These are phyloP conservation scores for Neodiprion virginianus DNA, from an alignment of 1,140 invertebrate species.

Conservation along the genomic window DNA sequence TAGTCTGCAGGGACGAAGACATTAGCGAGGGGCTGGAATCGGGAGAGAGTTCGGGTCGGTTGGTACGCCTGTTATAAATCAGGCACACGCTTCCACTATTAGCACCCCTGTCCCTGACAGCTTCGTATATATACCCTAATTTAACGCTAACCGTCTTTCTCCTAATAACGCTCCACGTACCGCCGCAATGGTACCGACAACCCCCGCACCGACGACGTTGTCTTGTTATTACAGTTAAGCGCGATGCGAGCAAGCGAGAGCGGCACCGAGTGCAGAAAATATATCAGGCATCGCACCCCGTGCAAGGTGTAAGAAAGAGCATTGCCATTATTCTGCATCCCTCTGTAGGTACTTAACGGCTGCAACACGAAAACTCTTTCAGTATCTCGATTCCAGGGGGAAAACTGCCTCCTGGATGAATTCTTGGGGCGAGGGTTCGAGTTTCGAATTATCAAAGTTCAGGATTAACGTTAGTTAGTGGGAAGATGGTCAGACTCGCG, in stretches of 20 bases:
- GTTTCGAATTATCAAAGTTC: too few species aligned
- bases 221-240: not conserved
- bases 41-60: not conserved
- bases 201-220: too few species aligned
- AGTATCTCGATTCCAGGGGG: too few species aligned
- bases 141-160: slow-evolving; percentile 49
- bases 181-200: not conserved
- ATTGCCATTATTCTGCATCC: too few species aligned
- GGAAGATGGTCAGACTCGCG: too few species aligned
- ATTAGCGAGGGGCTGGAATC: not conserved
- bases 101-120: slow-evolving; percentile 49
- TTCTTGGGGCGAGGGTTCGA: too few species aligned
- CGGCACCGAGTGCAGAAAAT: not conserved
- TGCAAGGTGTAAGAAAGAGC: too few species aligned
- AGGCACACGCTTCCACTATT: slow-evolving; percentile 53
- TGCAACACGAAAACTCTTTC: too few species aligned
- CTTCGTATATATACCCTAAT: slow-evolving; percentile 42
- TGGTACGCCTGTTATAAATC: slow-evolving; percentile 48
- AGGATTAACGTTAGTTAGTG: too few species aligned
- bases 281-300: too few species aligned
- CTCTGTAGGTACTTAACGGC: too few species aligned
- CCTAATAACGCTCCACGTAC: slow-evolving; percentile 41
- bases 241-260: not conserved
- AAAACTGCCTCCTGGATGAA: too few species aligned
- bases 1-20: not conserved